These are phyloP conservation scores for Alsophila aescularia DNA, from an alignment of 2,888 invertebrate species.

Conservation along the genomic window DNA sequence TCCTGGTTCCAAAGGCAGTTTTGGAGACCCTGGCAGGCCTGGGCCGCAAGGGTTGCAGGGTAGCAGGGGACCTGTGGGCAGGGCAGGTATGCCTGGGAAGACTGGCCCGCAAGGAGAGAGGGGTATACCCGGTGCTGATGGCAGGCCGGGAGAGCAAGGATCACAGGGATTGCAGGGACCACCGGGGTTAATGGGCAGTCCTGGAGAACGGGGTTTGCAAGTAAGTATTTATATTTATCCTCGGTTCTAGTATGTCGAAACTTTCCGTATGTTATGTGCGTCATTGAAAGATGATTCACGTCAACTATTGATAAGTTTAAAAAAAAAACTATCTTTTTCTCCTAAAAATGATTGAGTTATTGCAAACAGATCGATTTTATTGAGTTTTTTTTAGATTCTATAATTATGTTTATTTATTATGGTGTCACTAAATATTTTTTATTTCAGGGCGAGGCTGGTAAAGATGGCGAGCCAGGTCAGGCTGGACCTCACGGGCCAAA, in stretches of 20 bases:
- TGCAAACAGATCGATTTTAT: too few species aligned
- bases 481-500: slow-evolving; percentile 91
- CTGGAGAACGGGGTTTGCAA: slow-evolving; percentile 90
- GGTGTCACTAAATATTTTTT: too few species aligned
- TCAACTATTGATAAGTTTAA: too few species aligned
- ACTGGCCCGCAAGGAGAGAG: slow-evolving; percentile 89
- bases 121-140: slow-evolving; percentile 92
- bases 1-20: slow-evolving; percentile 84
- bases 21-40: slow-evolving; percentile 85
- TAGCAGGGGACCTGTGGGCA: slow-evolving; percentile 86
- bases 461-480: slow-evolving; percentile 90
- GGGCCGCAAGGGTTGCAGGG: slow-evolving; percentile 89
- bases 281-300: too few species aligned
- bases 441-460: slow-evolving; percentile 89
- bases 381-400: too few species aligned
- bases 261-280: too few species aligned
- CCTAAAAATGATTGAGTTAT: too few species aligned
- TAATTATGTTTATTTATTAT: too few species aligned
- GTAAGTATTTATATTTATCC: slow-evolving; percentile 66
- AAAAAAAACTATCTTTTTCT: too few species aligned
- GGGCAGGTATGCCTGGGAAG: slow-evolving; percentile 89
- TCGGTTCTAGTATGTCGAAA: too few species aligned
- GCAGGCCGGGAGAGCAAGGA: slow-evolving; percentile 93
- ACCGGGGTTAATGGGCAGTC: slow-evolving; percentile 90
- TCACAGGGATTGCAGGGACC: slow-evolving; percentile 91